Evolutionary conservation across 2,888 invertebrate species (phyloP), one percentile per base, ranked within the genome.

Genomic region (Lysandra coridon): DNA sequence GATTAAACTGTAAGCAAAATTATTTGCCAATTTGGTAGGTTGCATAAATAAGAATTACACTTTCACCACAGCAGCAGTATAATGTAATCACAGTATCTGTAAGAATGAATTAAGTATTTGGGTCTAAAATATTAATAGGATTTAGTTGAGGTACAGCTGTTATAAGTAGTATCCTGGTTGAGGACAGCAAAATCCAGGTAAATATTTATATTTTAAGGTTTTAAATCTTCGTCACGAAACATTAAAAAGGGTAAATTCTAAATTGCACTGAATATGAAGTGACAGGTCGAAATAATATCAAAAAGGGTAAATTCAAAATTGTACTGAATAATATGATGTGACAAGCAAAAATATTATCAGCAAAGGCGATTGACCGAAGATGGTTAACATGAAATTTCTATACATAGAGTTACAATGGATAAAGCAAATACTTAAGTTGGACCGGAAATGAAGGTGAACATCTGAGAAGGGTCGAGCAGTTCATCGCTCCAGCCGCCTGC

Each of bases 391-490:
- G 69, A 37, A 69, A 17, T 69, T 69, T 69, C 33, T 69, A 69
- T 69, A 69, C 33, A 17, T 69, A 37, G 69, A 69, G 5, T 69
- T 37, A 76, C 53, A 76, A 76, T 53, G 10, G 53, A 57, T 33
- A 57, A 30, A 76, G 17, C 14, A 12, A 49, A 44, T 75, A 44
- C 30, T 57, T 57, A 33, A 76, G 75, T 53, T 12, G 49, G 53
- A 57, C 76, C 76, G 17, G 76, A 76, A 76, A 57, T 76, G 33
- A 53, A 53, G 57, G 30, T 76, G 44, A 57, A 76, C 57, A 76
- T 33, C 33, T 76, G 53, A 76, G 33, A 57, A 57, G 76, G 76
- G 57, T 76, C 76, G 76, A 23, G 76, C n/a, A 53, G 76, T 76
- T 76, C 76, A 53, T 76, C 30, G 76, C 57, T 57, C 76, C 33